Base-by-base conservation (phyloP, 30 jellyfish, hydroid and myxozoan genomes). In the Aurelia aurita region DNA sequence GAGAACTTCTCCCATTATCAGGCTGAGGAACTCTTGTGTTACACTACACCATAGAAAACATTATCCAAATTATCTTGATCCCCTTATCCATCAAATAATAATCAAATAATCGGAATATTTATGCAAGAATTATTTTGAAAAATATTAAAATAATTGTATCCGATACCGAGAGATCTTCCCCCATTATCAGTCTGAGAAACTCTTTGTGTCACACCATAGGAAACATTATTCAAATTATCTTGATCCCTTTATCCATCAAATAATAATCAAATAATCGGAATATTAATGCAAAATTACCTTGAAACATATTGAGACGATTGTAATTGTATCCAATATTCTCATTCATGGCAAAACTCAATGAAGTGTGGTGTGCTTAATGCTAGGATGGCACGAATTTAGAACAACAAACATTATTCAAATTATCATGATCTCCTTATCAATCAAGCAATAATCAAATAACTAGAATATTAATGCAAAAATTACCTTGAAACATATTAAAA, bases 401-500 rank as follows among this genome's bases (percentile, higher is more conserved):
- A 3, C 69, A 4, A 8, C 69, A 1, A 58, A 58, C 69, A 39
- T 39, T 39, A 39, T 39, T 5, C 0, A 39, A 9, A 35, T 39
- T 8, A 7, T 39, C 2, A 39, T 39, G 51, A 39, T 39, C 51
- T 2, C 51, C 12, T 39, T 39, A 39, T 39, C 16, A 39, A 39
- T 39, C 16, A 39, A 39, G 9, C 9, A 39, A n/a, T n/a, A n/a
- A n/a, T n/a, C n/a, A n/a, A n/a, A n/a, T n/a, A 58, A 58, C 14
- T 2, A 7, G 69, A 8, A n/a, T 58, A 13, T 58, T 20, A 20
- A n/a, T n/a, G 60, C 11, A 53, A 21, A 5, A 44, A 6, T 54
- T 74, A 74, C 86, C 86, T 74, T 58, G 86, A 34, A 55, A 55
- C 5, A 53, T 27, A 74, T 60, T 22, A 21, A 74, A 55, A 6